These are phyloP conservation scores for Drosophila kurseongensis DNA, from an alignment of 1,140 invertebrate species.

Conservation along the genomic window DNA sequence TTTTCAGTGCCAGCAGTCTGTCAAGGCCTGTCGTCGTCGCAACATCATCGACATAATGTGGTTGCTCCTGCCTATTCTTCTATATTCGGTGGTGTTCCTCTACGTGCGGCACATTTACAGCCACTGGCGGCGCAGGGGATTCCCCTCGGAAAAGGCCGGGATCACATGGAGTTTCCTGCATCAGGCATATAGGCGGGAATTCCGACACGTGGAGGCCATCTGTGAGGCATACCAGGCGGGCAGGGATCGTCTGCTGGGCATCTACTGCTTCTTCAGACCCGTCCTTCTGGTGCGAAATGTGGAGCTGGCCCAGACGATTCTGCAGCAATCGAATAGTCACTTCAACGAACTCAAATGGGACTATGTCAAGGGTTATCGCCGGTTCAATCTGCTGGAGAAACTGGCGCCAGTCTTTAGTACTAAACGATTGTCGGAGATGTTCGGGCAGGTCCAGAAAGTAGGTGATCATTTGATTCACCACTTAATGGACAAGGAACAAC, in stretches of 20 bases:
- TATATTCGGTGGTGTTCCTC: constrained; percentile 69
- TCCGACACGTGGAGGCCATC: constrained; percentile 72
- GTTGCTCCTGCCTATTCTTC: constrained; percentile 74
- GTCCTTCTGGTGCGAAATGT: constrained; percentile 68
- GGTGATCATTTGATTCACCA: constrained; percentile 58
- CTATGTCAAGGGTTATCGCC: constrained; percentile 62
- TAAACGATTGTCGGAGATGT: constrained; percentile 53
- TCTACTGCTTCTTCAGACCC: constrained; percentile 77
- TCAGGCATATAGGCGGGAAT: constrained; percentile 71
- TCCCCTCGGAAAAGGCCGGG: constrained; percentile 60
- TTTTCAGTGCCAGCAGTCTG: constrained; percentile 47
- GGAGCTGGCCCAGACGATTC: constrained; percentile 57
- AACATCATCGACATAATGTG: constrained; percentile 65
- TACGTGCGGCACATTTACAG: constrained; percentile 74
- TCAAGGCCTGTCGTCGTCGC: constrained; percentile 27
- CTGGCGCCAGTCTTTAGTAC: constrained; percentile 61
- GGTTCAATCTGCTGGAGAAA: constrained; percentile 75
- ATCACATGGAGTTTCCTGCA: constrained; percentile 60
- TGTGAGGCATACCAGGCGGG: constrained; percentile 65
- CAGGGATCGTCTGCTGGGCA: constrained; percentile 59
- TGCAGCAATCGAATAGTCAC: constrained; percentile 63
- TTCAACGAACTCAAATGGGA: constrained; percentile 74
- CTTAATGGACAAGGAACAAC: constrained; percentile 22
- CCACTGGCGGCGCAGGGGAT: constrained; percentile 75
- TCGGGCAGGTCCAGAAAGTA: constrained; percentile 62